Conservation (phyloP, 2,113 vertebrate genomes). For the Urocitellus parryii region DNA sequence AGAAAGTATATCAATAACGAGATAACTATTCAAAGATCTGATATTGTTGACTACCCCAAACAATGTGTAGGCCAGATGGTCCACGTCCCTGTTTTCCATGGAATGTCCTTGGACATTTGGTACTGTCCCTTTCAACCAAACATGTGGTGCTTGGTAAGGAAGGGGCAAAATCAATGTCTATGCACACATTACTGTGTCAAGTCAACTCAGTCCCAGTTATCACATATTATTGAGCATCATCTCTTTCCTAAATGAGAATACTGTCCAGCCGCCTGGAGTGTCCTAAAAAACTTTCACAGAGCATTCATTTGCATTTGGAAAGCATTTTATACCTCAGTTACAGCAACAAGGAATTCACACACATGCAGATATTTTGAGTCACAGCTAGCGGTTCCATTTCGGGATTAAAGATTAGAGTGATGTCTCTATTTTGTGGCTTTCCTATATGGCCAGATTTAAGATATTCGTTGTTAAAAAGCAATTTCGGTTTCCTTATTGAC, state of each 20-base stretch:
- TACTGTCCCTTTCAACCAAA: neutral
- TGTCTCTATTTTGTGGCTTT: slow-evolving; percentile 32
- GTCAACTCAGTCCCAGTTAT: neutral
- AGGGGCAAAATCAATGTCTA: neutral
- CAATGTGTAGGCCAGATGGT: neutral
- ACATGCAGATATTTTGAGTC: neutral
- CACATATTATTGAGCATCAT: neutral
- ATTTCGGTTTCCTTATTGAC: slow-evolving; percentile 43
- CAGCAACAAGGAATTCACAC: neutral
- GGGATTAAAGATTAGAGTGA: slow-evolving; percentile 18
- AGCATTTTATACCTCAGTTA: slow-evolving; percentile 1
- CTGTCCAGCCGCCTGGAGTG: neutral
- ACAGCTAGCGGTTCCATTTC: neutral
- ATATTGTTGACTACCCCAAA: neutral
- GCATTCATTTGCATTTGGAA: slow-evolving; percentile 10
- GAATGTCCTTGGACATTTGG: neutral
- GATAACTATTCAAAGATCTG: neutral
- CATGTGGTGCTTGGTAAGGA: neutral
- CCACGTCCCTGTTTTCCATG: neutral
- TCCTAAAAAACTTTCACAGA: neutral
- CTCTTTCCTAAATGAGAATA: slow-evolving; percentile 21
- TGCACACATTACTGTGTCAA: neutral
- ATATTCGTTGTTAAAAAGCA: slow-evolving; percentile 42
- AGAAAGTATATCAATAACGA: neutral
- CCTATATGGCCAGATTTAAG: slow-evolving; percentile 48